Percentiles rank a stretch among this genome's conserved stretches.
phyloP scores from a whole-genome alignment of 2,888 invertebrate genomes.

The Nephrocerus scutellatus region DNA sequence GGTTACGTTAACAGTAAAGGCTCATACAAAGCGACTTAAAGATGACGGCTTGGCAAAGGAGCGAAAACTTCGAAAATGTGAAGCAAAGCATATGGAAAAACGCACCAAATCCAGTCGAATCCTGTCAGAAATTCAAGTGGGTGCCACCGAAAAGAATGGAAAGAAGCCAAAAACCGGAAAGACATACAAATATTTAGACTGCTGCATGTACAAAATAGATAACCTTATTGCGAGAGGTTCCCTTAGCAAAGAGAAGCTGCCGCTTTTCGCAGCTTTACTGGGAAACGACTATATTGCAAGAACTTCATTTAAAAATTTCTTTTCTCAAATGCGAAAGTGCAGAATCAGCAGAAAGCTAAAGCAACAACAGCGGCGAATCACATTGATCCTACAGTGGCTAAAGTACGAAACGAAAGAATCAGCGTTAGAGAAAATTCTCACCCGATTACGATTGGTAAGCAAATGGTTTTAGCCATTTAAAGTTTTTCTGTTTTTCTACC shows the following conservation, averaged over 20 bases:
- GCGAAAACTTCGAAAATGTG: conserved; percentile 27
- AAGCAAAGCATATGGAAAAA: conserved; percentile 39
- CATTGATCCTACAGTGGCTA: conserved; percentile 68
- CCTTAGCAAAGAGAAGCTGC: conserved; percentile 60
- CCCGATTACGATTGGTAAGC: conserved; percentile 52
- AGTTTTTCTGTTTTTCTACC: background rate
- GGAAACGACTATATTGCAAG: conserved; percentile 84
- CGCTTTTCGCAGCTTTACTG: conserved; percentile 71
- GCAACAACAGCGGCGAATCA: conserved; percentile 62
- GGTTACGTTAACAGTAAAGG: conserved; percentile 55
- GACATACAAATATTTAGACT: conserved; percentile 49
- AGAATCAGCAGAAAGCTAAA: conserved; percentile 42
- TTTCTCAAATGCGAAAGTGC: conserved; percentile 48
- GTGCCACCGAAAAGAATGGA: conserved; percentile 20
- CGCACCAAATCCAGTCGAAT: conserved; percentile 34
- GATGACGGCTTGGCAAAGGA: conserved; percentile 8
- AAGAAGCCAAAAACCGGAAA: conserved; percentile 19
- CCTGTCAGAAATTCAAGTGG: conserved; percentile 27
- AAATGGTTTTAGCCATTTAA: background rate
- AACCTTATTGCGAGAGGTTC: conserved; percentile 60
- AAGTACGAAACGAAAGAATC: conserved; percentile 61
- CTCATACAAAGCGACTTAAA: conserved; percentile 32
- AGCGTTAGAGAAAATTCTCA: conserved; percentile 61
- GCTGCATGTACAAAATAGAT: conserved; percentile 66
- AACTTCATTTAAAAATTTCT: conserved; percentile 63